Percentiles rank a stretch among this genome's conserved stretches.
Conservation (phyloP, 2,797 vertebrate genomes). For the Rhabdomys pumilio region DNA sequence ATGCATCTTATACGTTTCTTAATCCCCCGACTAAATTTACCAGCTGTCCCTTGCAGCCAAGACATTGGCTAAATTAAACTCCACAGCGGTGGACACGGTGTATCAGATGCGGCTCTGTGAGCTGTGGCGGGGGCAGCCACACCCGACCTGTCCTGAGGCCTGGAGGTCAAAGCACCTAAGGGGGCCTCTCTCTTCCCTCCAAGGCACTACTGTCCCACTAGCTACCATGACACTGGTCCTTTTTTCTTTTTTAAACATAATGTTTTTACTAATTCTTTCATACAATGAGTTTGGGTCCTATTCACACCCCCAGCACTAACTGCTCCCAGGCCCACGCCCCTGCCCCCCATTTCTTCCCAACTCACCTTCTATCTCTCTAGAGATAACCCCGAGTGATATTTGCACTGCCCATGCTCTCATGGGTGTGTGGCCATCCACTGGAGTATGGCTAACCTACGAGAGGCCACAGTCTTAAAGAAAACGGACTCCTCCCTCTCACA, state of each 20-base stretch:
- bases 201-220: rapidly evolving
- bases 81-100: slow-evolving; percentile 84
- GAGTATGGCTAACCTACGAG: neutral
- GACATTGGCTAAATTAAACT: slow-evolving; percentile 92
- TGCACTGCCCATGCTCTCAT: neutral
- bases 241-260: neutral
- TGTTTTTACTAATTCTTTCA: neutral
- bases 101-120: slow-evolving; percentile 87
- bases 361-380: neutral
- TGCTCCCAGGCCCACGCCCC: neutral
- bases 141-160: slow-evolving; percentile 78
- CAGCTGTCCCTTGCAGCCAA: slow-evolving; percentile 89
- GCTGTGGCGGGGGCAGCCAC: slow-evolving; percentile 75
- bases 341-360: no score
- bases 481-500: neutral
- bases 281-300: neutral
- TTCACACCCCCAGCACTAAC: neutral
- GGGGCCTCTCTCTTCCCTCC: neutral
- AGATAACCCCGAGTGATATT: neutral
- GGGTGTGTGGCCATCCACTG: neutral
- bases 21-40: slow-evolving; percentile 91
- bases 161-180: slow-evolving; percentile 48
- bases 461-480: neutral
- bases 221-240: neutral
- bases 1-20: slow-evolving; percentile 87